Evolutionary conservation across 2,888 invertebrate species (phyloP), one percentile per base, ranked within the genome.

Genomic region (Lycocerus yunnanus): DNA sequence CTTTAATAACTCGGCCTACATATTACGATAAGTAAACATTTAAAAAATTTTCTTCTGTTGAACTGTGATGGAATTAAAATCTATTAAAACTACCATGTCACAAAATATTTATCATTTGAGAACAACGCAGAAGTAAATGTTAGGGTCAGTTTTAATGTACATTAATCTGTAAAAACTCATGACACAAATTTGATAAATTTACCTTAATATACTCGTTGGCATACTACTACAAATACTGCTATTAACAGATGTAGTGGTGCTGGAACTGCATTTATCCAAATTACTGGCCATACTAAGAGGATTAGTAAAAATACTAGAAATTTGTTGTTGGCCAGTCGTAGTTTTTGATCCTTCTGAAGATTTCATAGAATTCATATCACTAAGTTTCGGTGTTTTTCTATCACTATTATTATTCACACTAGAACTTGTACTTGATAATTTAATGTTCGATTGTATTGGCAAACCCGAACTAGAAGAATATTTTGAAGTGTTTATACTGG

Each of bases 121-220:
- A 4, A 27, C n/a, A 4, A 27, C n/a, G 43, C n/a, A 43, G 5
- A n/a, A 11, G 43, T 43, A 43, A 43, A 43, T n/a, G 6, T 43
- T 43, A 43, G n/a, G 2, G n/a, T 43, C 43, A n/a, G 43, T 43
- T 43, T 43, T 43, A 43, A 43, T 43, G 6, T n/a, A 43, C 43
- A 43, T 43, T 43, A n/a, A 43, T 11, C n/a, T 43, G n/a, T 43
- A 43, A 43, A 43, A n/a, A n/a, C n/a, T 43, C 1, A 11, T n/a
- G 2, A 1, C 3, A 61, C 2, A 61, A 61, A 61, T 61, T 27
- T 1, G n/a, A 43, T 67, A 15, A 11, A 78, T 84, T 86, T 83
- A 88, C 88, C 88, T 88, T 82, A 88, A 85, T 81, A 88, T 88
- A 83, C 88, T 88, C 77, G 88, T 84, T 75, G 88, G 88, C 85